A percentile compares a stretch with the other conserved stretches of the same genome.
These are phyloP conservation scores for Apistogramma diplotaenia DNA, from an alignment of 2,113 vertebrate species.

Conservation along the genomic window DNA sequence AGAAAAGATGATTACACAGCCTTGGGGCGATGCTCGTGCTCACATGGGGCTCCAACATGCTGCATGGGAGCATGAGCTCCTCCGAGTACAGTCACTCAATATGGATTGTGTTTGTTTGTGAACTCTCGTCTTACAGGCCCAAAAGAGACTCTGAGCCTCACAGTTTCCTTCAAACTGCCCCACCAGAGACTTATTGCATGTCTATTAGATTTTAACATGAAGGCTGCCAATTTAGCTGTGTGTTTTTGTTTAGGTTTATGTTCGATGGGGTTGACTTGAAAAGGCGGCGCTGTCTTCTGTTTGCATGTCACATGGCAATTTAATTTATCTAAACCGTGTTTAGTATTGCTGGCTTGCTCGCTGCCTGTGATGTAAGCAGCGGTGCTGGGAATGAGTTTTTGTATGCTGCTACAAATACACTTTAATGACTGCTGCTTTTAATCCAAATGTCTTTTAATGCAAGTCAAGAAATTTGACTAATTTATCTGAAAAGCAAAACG, in stretches of 20 bases:
- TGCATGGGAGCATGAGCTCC: slow-evolving; percentile 42
- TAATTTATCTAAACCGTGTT: slow-evolving; percentile 50
- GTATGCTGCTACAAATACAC: neutral
- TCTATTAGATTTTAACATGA: slow-evolving; percentile 68
- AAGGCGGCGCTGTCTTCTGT: slow-evolving; percentile 47
- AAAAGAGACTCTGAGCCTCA: slow-evolving; percentile 46
- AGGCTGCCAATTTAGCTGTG: slow-evolving; percentile 60
- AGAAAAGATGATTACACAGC: slow-evolving; percentile 71
- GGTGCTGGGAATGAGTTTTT: slow-evolving; percentile 18
- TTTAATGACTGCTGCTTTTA: neutral
- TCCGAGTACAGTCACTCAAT: slow-evolving; percentile 56
- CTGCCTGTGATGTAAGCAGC: slow-evolving; percentile 31
- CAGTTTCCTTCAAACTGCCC: slow-evolving; percentile 51
- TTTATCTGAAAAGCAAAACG: neutral
- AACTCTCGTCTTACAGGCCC: slow-evolving; percentile 55
- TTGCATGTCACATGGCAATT: slow-evolving; percentile 54
- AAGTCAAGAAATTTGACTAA: neutral
- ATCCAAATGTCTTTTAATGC: neutral
- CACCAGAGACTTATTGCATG: slow-evolving; percentile 49
- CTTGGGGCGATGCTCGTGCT: slow-evolving; percentile 53
- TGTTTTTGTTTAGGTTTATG: slow-evolving; percentile 71
- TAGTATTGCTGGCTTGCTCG: slow-evolving; percentile 19
- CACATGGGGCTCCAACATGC: slow-evolving; percentile 43
- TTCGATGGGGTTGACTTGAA: slow-evolving; percentile 65
- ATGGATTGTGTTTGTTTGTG: slow-evolving; percentile 74